A percentile compares a stretch with the other conserved stretches of the same genome.
Evolutionary conservation across 1,140 invertebrate species (phyloP).

Genomic region (Wiebesia pumilae): DNA sequence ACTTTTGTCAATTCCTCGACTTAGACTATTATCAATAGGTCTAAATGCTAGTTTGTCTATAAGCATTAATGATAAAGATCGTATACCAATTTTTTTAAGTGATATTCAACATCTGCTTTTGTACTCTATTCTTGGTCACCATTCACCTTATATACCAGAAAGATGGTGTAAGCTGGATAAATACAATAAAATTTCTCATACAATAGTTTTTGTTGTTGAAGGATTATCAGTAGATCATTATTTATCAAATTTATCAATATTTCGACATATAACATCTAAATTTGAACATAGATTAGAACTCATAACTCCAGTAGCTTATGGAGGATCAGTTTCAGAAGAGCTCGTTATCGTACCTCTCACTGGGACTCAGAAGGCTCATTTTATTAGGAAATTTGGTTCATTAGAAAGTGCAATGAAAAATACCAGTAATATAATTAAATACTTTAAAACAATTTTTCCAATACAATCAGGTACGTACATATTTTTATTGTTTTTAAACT

Average conservation of each 20-base stretch:
- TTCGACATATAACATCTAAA: constrained; percentile 77
- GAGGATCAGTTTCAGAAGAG: constrained; percentile 84
- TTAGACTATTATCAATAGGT: constrained; percentile 79
- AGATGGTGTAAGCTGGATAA: constrained; percentile 90
- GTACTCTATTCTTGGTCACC: constrained; percentile 83
- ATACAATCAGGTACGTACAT: constrained; percentile 66
- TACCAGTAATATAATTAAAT: constrained; percentile 80
- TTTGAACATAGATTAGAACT: constrained; percentile 83
- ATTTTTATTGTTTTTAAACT: neutral
- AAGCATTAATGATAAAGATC: constrained; percentile 69
- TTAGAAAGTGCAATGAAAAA: constrained; percentile 80
- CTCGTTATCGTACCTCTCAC: constrained; percentile 85
- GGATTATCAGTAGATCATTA: constrained; percentile 85
- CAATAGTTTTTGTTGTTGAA: constrained; percentile 85
- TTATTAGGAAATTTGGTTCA: constrained; percentile 81
- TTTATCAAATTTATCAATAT: constrained; percentile 78
- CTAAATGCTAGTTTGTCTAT: constrained; percentile 77
- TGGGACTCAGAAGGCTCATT: constrained; percentile 78
- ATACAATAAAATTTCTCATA: constrained; percentile 79
- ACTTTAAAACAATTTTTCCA: constrained; percentile 81
- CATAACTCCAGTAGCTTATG: constrained; percentile 82
- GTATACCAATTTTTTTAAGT: constrained; percentile 85
- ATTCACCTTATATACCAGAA: constrained; percentile 80
- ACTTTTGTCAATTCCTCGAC: constrained; percentile 75
- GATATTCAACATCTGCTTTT: constrained; percentile 90